Evolutionary conservation across 2,888 invertebrate species (phyloP).

Genomic region (Dorcus parallelipipedus): DNA sequence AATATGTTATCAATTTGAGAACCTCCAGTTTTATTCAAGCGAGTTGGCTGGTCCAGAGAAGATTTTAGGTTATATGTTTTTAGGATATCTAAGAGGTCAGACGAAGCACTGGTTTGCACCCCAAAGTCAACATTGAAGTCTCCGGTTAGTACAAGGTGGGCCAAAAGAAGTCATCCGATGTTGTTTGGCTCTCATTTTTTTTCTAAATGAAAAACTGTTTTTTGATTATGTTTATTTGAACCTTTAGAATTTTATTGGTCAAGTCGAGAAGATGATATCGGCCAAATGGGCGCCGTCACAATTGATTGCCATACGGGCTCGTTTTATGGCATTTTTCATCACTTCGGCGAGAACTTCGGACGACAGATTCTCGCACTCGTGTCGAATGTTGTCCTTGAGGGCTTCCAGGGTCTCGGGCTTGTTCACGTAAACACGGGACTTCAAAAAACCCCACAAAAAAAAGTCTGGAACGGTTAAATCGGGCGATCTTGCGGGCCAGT

Average conservation of each 20-base stretch:
- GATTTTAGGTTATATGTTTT: no score
- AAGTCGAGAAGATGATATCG: constrained; percentile 20
- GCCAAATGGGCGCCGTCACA: constrained; percentile 18
- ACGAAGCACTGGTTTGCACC: no score
- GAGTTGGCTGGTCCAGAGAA: no score
- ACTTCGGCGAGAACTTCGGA: constrained; percentile 2
- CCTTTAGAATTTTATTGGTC: neutral
- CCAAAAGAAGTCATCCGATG: neutral
- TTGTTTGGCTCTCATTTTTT: neutral
- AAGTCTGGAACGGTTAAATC: no score
- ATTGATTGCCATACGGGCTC: constrained; percentile 11
- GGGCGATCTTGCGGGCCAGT: no score
- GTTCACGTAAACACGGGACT: constrained; percentile 13
- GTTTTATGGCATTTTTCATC: constrained; percentile 21
- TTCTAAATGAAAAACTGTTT: neutral
- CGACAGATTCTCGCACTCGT: constrained; percentile 22
- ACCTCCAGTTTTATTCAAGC: no score
- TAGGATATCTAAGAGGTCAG: no score
- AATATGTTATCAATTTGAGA: no score
- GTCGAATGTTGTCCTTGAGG: constrained; percentile 27
- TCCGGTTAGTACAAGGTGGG: neutral
- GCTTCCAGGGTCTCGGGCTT: constrained; percentile 26
- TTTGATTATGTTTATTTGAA: neutral
- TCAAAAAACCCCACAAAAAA: neutral
- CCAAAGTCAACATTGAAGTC: no score